These are phyloP conservation scores for Gephyroberyx darwinii DNA, from an alignment of 2,797 vertebrate genomes.

Conservation along the genomic window DNA sequence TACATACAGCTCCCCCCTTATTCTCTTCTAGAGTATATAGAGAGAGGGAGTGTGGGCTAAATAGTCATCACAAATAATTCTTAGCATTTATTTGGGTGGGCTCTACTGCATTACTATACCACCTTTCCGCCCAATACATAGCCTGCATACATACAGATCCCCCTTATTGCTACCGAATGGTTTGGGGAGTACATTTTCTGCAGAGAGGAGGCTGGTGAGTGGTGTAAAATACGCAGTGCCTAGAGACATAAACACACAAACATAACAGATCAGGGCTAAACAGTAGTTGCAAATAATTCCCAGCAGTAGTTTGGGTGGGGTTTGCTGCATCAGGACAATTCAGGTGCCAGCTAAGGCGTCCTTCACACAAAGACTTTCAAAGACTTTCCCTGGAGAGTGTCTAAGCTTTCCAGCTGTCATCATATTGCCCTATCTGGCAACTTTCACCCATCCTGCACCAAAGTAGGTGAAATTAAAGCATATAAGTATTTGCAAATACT, in stretches of 20 bases:
- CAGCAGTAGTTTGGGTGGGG: not conserved
- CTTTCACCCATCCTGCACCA: not conserved
- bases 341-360: not conserved
- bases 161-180: constrained; percentile 5
- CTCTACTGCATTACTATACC: not conserved
- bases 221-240: constrained; percentile 26
- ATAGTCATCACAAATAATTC: not conserved
- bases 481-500: constrained; percentile 9
- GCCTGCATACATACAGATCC: not conserved
- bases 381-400: not conserved
- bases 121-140: not conserved
- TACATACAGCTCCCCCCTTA: not conserved
- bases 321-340: not conserved
- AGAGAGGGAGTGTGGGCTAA: not conserved
- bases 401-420: constrained; percentile 1
- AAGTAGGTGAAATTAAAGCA: not conserved
- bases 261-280: not conserved
- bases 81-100: not conserved
- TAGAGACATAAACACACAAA: constrained; percentile 18
- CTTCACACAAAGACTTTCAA: not conserved
- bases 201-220: constrained; percentile 3
- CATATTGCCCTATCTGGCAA: not conserved
- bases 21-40: not conserved
- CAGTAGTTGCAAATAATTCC: constrained; percentile 19
- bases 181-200: constrained; percentile 7